Conservation (phyloP, 1,140 invertebrate species). For the Pogonomyrmex barbatus region DNA sequence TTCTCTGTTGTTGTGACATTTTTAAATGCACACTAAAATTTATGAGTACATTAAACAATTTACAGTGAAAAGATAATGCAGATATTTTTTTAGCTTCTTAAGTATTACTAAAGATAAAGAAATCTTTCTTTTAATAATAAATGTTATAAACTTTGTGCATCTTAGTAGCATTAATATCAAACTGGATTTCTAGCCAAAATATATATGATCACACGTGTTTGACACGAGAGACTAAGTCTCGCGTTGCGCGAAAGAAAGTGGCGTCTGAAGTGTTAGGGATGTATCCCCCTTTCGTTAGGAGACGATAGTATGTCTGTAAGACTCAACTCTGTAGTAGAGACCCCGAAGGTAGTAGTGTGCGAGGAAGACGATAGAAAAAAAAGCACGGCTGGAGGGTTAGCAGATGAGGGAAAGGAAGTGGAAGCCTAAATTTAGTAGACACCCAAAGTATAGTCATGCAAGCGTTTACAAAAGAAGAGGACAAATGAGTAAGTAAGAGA, state of each 20-base stretch:
- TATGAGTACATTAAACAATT: not conserved
- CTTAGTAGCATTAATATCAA: not conserved
- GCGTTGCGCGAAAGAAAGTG: conserved; percentile 57
- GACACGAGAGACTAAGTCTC: conserved; percentile 43
- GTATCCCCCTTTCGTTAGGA: conserved; percentile 69
- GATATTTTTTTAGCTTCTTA: not conserved
- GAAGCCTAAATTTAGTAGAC: conserved; percentile 81
- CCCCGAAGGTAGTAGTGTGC: conserved; percentile 8
- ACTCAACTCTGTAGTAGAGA: not conserved
- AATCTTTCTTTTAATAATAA: not conserved
- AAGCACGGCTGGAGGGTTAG: not conserved
- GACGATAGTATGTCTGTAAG: conserved; percentile 42
- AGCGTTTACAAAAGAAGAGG: conserved; percentile 46
- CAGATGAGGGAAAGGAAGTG: conserved; percentile 33
- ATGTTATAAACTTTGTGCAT: not conserved
- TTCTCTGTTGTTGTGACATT: not conserved
- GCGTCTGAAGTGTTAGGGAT: conserved; percentile 76
- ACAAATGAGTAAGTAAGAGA: conserved; percentile 49
- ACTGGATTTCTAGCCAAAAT: not conserved
- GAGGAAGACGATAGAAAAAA: conserved; percentile 33
- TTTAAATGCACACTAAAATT: conserved; percentile 17
- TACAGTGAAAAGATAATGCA: not conserved
- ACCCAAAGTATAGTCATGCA: conserved; percentile 70
- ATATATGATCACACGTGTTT: not conserved
- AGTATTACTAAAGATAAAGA: not conserved